Evolutionary conservation across 2,113 vertebrate genomes (phyloP), one percentile per base, ranked within the genome.

Genomic region (Gymnocephalus cernua): DNA sequence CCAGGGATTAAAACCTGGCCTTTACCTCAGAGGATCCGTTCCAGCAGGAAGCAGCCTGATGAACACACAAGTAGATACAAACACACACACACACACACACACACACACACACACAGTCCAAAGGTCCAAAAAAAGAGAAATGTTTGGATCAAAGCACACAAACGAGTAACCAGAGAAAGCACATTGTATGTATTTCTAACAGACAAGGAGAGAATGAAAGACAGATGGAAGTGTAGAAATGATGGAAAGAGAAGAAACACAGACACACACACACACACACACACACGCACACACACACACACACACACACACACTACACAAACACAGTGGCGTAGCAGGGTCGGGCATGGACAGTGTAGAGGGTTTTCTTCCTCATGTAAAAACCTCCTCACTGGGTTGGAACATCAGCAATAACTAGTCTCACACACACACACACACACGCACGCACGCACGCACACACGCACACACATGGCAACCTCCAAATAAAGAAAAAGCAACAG

Each of bases 1-100:
- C 83, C 56, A 35, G 89, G 90, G 92, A 94, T 94, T 94, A 94
- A 89, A 92, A 91, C 85, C 79, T 87, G 89, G 87, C 90, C 92
- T 91, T 93, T 91, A 93, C 92, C 91, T 91, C 91, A 94, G 86
- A 91, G 82, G 85, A 93, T 90, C 89, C 23, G 45, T 62, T 85
- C 73, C 76, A 83, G 81, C 87, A 72, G 88, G 82, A 81, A 88
- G 38, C 86, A 89, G 82, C 77, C 78, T 85, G 86, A 92, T 82
- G 88, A 83, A 86, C 86, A 75, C 59, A 75, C 72, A 76, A 53
- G 1, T 54, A 51, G 41, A 41, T 68, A 38, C 35, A 21, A 62
- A 45, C 29, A 44, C 71, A 25, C 35, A 59, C 63, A 77, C 32
- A 62, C 48, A 35, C 56, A 59, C 47, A 16, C 23, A 56, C 63